Evolutionary conservation across 2,113 vertebrate species (phyloP).

Genomic region (Aptenodytes forsteri): DNA sequence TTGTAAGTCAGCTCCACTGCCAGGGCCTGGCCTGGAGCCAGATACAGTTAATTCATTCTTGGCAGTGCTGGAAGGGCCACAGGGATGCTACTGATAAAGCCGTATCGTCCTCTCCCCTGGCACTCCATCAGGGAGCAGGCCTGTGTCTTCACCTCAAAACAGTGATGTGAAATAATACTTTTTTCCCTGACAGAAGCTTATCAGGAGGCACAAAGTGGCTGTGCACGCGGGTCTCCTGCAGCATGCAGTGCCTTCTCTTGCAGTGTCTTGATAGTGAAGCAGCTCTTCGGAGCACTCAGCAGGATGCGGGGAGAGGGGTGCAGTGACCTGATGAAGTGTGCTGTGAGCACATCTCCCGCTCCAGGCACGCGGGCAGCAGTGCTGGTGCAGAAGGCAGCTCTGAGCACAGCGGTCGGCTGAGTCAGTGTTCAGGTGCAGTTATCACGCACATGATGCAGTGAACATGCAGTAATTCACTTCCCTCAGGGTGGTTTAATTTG

Average conservation of each 20-base stretch:
- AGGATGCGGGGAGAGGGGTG: not conserved
- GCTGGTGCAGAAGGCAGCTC: not conserved
- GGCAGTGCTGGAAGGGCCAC: not conserved
- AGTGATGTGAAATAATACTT: not conserved
- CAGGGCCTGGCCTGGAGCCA: not conserved
- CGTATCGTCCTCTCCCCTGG: not conserved
- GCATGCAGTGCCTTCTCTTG: not conserved
- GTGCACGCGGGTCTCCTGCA: not conserved
- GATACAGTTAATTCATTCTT: not conserved
- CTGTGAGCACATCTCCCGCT: not conserved
- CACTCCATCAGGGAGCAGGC: not conserved
- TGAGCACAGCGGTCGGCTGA: not conserved
- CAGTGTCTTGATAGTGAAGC: not conserved
- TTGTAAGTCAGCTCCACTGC: not conserved
- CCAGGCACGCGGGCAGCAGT: fast-evolving
- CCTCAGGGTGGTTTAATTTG: not conserved
- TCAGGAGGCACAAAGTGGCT: not conserved
- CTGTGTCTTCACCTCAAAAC: not conserved
- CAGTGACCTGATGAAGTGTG: fast-evolving
- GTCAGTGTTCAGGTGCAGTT: not conserved
- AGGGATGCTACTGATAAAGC: not conserved
- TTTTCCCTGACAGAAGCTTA: not conserved
- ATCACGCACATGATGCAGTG: fast-evolving
- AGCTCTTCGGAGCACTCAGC: not conserved
- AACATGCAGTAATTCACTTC: not conserved